Conservation (phyloP, 2,797 vertebrate species). For the Xiphophorus birchmanni region DNA sequence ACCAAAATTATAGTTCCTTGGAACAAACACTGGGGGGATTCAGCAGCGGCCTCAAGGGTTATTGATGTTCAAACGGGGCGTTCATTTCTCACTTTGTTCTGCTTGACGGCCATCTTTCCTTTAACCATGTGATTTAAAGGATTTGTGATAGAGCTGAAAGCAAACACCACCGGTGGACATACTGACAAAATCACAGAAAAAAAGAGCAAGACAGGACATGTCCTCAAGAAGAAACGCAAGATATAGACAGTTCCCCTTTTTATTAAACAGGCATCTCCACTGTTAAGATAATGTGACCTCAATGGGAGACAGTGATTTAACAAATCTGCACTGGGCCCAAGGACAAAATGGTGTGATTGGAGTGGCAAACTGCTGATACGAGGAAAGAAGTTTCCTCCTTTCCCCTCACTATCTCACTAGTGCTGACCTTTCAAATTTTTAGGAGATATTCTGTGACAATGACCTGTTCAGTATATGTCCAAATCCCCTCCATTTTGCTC, state of each 20-base stretch:
- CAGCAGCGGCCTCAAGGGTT: not conserved
- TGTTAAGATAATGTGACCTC: conserved; percentile 12
- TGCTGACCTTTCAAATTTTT: conserved; percentile 61
- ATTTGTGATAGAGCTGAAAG: not conserved
- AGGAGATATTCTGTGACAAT: not conserved
- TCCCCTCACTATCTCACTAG: conserved; percentile 30
- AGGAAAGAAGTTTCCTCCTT: conserved; percentile 62
- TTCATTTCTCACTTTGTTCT: not conserved
- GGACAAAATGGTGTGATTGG: conserved; percentile 9
- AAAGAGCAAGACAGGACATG: not conserved
- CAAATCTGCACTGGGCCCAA: conserved; percentile 22
- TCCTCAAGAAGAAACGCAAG: not conserved
- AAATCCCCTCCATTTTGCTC: not conserved
- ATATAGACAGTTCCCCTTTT: not conserved
- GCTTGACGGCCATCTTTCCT: not conserved
- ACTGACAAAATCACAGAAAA: not conserved
- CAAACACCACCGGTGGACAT: not conserved
- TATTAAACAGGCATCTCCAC: not conserved
- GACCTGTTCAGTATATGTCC: not conserved
- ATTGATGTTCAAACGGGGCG: not conserved
- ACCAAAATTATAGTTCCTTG: not conserved
- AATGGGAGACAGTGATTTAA: conserved; percentile 38
- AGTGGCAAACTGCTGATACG: conserved; percentile 66
- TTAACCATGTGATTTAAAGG: not conserved
- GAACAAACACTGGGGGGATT: not conserved